Percentiles rank a stretch among this genome's conserved stretches.
These are phyloP conservation scores for Leptinotarsa rubiginosa DNA, from an alignment of 2,888 invertebrate genomes.

Conservation along the genomic window DNA sequence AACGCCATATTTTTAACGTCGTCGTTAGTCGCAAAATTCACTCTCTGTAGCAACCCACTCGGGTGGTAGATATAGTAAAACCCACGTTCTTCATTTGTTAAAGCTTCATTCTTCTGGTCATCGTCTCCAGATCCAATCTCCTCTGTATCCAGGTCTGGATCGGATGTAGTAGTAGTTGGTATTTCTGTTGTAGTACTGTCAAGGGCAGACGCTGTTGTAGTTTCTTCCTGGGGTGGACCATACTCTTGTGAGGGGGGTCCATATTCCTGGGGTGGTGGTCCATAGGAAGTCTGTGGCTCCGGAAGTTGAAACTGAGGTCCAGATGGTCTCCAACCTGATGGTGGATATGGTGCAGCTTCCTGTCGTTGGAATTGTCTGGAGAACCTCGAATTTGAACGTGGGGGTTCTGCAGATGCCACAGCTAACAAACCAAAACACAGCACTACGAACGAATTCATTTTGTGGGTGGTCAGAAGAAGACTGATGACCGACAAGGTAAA, in stretches of 20 bases:
- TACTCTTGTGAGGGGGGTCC: conserved; percentile 28
- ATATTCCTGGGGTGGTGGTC: conserved; percentile 35
- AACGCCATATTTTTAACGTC: conserved; percentile 72
- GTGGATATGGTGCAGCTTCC: conserved; percentile 27
- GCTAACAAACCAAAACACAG: conserved; percentile 3
- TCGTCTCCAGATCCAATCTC: conserved; percentile 29
- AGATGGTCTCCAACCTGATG: conserved; percentile 42
- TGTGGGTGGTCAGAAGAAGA: not conserved
- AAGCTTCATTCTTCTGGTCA: conserved; percentile 9
- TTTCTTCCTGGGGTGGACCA: conserved; percentile 55
- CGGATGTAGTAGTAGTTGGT: not conserved
- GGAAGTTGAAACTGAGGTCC: conserved; percentile 24
- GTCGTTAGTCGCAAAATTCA: conserved; percentile 71
- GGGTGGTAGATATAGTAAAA: conserved; percentile 76
- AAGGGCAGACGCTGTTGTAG: conserved; percentile 48
- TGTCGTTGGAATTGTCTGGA: conserved; percentile 19
- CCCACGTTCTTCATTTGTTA: conserved; percentile 64
- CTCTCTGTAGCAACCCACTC: conserved; percentile 73
- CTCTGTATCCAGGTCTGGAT: conserved; percentile 43
- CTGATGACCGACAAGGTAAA: not conserved
- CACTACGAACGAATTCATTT: conserved; percentile 7
- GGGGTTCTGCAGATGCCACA: conserved; percentile 21
- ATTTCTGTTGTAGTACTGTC: conserved; percentile 24
- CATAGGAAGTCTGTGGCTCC: conserved; percentile 33
- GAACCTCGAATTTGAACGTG: conserved; percentile 26